phyloP scores from a whole-genome alignment of 2,113 vertebrate genomes.

The Tragelaphus strepsiceros region DNA sequence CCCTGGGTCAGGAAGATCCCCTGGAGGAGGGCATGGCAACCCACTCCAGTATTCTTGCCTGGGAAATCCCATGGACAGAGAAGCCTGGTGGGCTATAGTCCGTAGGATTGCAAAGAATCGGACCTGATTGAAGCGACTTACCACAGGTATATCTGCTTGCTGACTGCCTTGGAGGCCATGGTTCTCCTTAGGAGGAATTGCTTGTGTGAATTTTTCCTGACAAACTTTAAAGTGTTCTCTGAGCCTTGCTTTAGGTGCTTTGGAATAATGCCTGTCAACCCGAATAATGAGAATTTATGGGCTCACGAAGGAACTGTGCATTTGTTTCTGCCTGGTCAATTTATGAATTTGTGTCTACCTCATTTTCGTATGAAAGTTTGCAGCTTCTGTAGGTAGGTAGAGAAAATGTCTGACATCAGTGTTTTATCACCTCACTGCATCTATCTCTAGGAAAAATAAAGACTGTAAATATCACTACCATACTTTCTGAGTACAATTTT shows the following conservation, averaged over 20 bases:
- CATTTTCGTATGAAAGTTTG: slow-evolving; percentile 81
- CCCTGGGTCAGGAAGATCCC: neutral
- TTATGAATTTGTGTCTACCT: slow-evolving; percentile 90
- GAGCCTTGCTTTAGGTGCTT: slow-evolving; percentile 31
- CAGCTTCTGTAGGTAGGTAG: slow-evolving; percentile 78
- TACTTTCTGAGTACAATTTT: slow-evolving; percentile 77
- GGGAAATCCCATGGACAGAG: neutral
- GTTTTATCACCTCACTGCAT: slow-evolving; percentile 67
- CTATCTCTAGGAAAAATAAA: slow-evolving; percentile 72
- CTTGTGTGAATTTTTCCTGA: slow-evolving; percentile 25
- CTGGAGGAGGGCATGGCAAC: neutral
- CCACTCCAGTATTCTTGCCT: neutral
- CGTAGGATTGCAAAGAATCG: neutral
- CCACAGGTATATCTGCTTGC: neutral
- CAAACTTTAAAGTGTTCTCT: slow-evolving; percentile 25
- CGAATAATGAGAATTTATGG: slow-evolving; percentile 36
- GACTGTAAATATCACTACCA: slow-evolving; percentile 61
- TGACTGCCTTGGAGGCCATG: neutral
- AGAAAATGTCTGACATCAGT: slow-evolving; percentile 69
- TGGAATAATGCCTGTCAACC: slow-evolving; percentile 43
- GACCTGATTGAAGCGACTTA: neutral
- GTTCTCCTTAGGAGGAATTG: neutral
- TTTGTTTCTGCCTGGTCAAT: slow-evolving; percentile 75
- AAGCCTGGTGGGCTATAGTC: neutral
- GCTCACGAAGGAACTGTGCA: slow-evolving; percentile 59